Base-by-base conservation (phyloP, 2,888 invertebrate genomes). In the Oithona nana region DNA sequence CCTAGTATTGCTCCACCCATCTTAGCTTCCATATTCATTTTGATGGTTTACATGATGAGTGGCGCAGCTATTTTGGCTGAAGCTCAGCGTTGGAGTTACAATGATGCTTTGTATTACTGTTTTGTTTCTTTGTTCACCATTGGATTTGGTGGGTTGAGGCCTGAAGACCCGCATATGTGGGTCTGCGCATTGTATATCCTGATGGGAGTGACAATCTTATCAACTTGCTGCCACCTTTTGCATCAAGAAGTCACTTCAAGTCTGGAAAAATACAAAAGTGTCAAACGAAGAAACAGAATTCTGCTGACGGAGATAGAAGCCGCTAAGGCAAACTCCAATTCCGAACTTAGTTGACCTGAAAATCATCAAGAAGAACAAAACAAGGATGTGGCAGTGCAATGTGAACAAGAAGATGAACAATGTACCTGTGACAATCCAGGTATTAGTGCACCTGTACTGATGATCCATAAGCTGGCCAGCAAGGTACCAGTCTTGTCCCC, bases 131-230 rank as follows among this genome's bases (percentile, higher is more conserved):
- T 57, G n/a, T 29, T 28, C 31, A 57, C 57, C 22, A 31, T 57
- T 3, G 57, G 57, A 6, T 57, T 57, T 31, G 57, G 57, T 22
- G 39, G 57, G 20, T n/a, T 57, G 16, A 29, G 57, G n/a, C 57
- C 57, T 31, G 28, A 28, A n/a, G 57, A 57, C 30, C 29, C 28
- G 8, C 22, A 57, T 39, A 29, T 57, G 28, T 57, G 57, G 57
- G 22, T 24, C 28, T 57, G 57, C 22, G 57, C 31, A 1, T 22
- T 57, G 4, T 57, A 57, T n/a, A 57, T 57, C 28, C 31, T 57
- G 20, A 16, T 57, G 20, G 57, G 57, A 20, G 30, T 30, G 11
- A 31, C 57, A 6, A 22, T 57, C 22, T 2, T 39, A n/a, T 57
- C 57, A 29, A 57, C 57, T n/a, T 28, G 29, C n/a, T n/a, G 11